Percentiles rank a stretch among this genome's conserved stretches.
These are phyloP conservation scores for Pammene fasciana DNA, from an alignment of 2,888 invertebrate genomes.

Conservation along the genomic window DNA sequence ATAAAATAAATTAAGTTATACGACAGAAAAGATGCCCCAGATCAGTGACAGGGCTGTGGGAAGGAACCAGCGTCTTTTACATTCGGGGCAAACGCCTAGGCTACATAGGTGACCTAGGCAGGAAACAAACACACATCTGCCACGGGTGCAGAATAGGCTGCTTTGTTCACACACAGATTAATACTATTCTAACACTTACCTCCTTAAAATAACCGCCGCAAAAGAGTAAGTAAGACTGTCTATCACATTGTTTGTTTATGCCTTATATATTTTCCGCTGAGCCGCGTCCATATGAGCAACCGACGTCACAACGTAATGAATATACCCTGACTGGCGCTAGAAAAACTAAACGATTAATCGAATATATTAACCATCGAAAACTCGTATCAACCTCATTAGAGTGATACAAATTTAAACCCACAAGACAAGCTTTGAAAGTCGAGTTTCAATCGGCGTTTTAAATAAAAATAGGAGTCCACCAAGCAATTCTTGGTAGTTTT, in stretches of 20 bases:
- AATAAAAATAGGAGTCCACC: background rate
- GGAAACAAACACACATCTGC: too few relatives aligned
- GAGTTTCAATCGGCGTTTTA: background rate
- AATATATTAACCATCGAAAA: conserved; percentile 5
- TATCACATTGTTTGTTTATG: conserved; percentile 26
- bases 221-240: conserved; percentile 20
- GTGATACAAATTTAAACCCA: background rate
- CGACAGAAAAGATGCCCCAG: too few relatives aligned
- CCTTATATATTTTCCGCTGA: conserved; percentile 39
- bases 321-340: conserved; percentile 21
- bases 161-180: too few relatives aligned
- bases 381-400: background rate
- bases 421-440: background rate
- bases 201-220: conserved; percentile 3
- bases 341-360: conserved; percentile 25
- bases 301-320: conserved; percentile 32
- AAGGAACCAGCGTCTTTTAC: too few relatives aligned
- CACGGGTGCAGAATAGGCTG: too few relatives aligned
- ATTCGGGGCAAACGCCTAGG: too few relatives aligned
- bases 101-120: too few relatives aligned
- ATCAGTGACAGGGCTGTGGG: too few relatives aligned
- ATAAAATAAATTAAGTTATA: too few relatives aligned
- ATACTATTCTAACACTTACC: background rate
- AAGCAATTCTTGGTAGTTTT: background rate
- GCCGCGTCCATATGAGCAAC: conserved; percentile 8